Conservation (phyloP, 2,113 vertebrate genomes). For the Xiphorhynchus elegans region DNA sequence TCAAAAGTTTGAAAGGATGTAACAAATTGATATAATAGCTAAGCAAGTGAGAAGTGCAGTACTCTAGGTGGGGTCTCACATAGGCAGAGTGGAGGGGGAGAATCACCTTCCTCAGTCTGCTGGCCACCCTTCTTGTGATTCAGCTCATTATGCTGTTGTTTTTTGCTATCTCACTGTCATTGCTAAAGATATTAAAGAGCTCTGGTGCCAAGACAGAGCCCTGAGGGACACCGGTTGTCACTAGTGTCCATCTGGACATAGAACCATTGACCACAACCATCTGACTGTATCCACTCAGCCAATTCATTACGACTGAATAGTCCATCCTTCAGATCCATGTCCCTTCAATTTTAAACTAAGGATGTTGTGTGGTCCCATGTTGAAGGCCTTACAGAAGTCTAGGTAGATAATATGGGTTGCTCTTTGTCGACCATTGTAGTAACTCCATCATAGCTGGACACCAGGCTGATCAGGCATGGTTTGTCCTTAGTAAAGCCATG, state of each 20-base stretch:
- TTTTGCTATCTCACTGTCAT: rapidly evolving
- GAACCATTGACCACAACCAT: rapidly evolving
- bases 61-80: no score
- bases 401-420: not conserved
- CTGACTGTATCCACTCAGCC: not conserved
- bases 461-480: rapidly evolving
- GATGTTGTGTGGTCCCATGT: not conserved
- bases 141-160: not conserved
- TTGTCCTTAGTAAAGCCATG: not conserved
- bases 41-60: not conserved
- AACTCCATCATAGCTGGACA: not conserved
- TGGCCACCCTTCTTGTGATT: not conserved
- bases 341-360: not conserved
- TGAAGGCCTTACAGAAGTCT: not conserved
- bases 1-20: not conserved
- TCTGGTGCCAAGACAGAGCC: not conserved
- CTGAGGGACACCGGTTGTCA: not conserved
- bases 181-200: not conserved
- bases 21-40: not conserved
- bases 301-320: not conserved
- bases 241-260: no score
- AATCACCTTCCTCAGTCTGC: not conserved
- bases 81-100: not conserved
- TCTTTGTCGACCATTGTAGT: rapidly evolving
- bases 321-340: not conserved